Evolutionary conservation across 2,113 vertebrate genomes (phyloP), one percentile per base, ranked within the genome.

Genomic region (Glaucidium brasilianum): DNA sequence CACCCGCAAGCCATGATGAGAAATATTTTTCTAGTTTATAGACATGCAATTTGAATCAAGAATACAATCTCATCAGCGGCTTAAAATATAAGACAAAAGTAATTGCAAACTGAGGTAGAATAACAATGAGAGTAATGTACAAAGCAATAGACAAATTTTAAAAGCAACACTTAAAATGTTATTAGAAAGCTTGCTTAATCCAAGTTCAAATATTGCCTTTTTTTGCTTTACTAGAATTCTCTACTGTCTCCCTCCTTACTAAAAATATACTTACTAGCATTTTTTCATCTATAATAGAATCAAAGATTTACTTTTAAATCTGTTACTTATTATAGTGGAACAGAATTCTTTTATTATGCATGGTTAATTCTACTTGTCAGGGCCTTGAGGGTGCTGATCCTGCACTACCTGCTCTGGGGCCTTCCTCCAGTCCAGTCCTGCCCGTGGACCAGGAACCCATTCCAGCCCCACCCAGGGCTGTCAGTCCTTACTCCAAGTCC

Each of bases 301-400:
- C 58, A 85, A 60, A 75, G 45, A 80, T 92, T 92, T 84, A 29
- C 53, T 50, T 32, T 43, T 80, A 90, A 63, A 81, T 43, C 14
- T 50, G 69, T 92, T 95, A 58, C 75, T 97, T 94, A 83, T 41
- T 79, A 52, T 37, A 85, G 52, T 43, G 15, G 13, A 71, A 84
- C 47, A 53, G 73, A 90, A 96, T 92, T 79, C 62, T 56, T 84
- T 45, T 84, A 86, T 94, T 95, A 83, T 92, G 50, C 68, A 91
- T n/a, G 29, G 55, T 85, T 94, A 96, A 87, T 95, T 96, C 67
- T 15, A 69, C 23, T 63, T 26, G 5, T 37, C 45, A 47, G 30
- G 21, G 29, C 20, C 64, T 39, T 47, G 29, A 45, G 34, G 43
- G 8, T 25, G 26, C 20, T 22, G 30, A 41, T 12, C 3, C 15